phyloP scores from a whole-genome alignment of 2,888 invertebrate species.

The Noctua fimbriata region DNA sequence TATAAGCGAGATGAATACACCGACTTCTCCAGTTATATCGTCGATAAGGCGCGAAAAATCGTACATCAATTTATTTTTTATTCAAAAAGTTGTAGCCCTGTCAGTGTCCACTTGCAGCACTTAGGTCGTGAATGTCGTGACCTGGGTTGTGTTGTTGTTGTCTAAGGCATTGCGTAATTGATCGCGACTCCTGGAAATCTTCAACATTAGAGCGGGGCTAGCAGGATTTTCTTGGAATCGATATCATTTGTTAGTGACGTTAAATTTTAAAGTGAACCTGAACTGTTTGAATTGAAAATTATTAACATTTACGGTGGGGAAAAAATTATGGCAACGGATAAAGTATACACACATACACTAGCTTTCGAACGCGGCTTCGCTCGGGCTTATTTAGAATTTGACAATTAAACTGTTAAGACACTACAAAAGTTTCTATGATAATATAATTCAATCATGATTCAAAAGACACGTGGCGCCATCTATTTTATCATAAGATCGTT shows the following conservation, averaged over 20 bases:
- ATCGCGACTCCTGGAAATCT: slow-evolving; percentile 5
- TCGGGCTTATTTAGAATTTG: too few species aligned
- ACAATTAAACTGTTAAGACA: too few species aligned
- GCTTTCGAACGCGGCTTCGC: too few species aligned
- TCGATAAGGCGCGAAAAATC: background rate
- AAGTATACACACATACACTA: background rate
- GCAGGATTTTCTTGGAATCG: background rate
- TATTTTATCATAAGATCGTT: too few species aligned
- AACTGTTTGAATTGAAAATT: background rate
- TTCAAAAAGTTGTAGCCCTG: background rate
- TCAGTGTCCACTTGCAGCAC: slow-evolving; percentile 8
- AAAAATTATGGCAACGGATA: background rate
- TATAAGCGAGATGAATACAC: background rate
- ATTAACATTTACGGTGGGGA: background rate
- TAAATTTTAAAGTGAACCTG: background rate
- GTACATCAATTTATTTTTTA: background rate
- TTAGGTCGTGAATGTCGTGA: slow-evolving; percentile 8
- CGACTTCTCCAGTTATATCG: background rate
- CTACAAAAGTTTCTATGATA: too few species aligned
- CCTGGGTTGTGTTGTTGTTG: slow-evolving; percentile 2
- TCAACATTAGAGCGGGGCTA: background rate
- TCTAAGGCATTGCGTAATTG: slow-evolving; percentile 28
- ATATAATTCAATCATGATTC: too few species aligned
- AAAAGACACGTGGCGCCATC: too few species aligned
- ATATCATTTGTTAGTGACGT: background rate